Conservation (phyloP, 2,113 vertebrate genomes). For the Ophiodon elongatus region DNA sequence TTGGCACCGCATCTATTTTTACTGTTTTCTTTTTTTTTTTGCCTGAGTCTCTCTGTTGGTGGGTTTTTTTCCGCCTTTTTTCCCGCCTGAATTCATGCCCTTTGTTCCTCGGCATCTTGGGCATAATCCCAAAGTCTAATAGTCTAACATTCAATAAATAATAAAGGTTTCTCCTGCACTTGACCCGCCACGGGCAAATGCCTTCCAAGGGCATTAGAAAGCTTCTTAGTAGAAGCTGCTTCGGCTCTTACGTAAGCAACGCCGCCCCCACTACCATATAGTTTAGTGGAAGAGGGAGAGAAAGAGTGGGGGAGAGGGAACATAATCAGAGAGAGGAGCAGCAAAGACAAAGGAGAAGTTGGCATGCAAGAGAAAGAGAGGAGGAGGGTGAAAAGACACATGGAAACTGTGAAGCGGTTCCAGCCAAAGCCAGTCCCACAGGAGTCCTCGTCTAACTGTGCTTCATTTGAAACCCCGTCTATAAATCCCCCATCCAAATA, state of each 20-base stretch:
- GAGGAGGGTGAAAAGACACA: constrained; percentile 17
- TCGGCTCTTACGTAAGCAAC: constrained; percentile 67
- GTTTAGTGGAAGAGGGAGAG: constrained; percentile 28
- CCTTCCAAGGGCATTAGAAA: constrained; percentile 75
- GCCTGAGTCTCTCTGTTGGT: constrained; percentile 46
- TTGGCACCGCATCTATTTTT: constrained; percentile 59
- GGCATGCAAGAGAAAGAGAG: constrained; percentile 37
- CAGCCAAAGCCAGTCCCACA: constrained; percentile 46
- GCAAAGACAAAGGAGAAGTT: constrained; percentile 34
- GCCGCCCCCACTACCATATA: constrained; percentile 30
- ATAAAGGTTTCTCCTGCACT: constrained; percentile 55
- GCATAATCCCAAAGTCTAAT: constrained; percentile 68
- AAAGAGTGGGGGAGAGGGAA: constrained; percentile 8
- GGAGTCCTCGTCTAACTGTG: constrained; percentile 18
- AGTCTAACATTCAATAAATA: constrained; percentile 69
- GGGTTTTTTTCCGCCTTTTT: constrained; percentile 29
- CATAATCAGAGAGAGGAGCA: constrained; percentile 50
- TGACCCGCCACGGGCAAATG: constrained; percentile 69
- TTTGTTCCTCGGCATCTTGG: constrained; percentile 66
- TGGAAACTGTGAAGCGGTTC: constrained; percentile 33
- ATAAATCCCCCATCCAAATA: constrained; percentile 10
- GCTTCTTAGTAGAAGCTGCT: constrained; percentile 75
- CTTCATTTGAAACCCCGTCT: constrained; percentile 20
- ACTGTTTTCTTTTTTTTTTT: constrained; percentile 26
- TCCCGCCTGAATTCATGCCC: constrained; percentile 63